These are phyloP conservation scores for Amphimallon solstitiale DNA, from an alignment of 2,888 invertebrate species.

Conservation along the genomic window DNA sequence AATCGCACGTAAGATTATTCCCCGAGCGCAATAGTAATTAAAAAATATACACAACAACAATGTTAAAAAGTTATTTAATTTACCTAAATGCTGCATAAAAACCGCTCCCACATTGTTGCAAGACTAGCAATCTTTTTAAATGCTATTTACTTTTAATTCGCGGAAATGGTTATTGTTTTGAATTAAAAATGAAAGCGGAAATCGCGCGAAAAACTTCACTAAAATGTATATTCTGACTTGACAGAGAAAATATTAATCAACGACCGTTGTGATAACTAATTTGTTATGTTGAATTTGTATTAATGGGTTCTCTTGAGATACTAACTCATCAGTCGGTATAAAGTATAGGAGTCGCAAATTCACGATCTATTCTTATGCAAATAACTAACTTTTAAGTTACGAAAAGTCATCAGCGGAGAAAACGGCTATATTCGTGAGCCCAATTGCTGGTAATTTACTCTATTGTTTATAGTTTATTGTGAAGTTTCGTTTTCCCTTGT, in stretches of 20 bases:
- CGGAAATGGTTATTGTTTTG: conserved; percentile 14
- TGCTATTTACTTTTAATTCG: conserved; percentile 24
- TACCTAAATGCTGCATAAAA: conserved; percentile 2
- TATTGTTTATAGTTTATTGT: conserved; percentile 6
- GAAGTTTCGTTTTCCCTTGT: neutral
- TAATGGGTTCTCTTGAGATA: conserved; percentile 9
- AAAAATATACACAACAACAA: neutral
- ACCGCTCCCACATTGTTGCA: neutral
- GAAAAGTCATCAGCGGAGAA: neutral
- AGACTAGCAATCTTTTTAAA: conserved; percentile 15
- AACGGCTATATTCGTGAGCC: neutral
- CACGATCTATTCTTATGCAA: conserved; percentile 5
- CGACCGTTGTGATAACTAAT: neutral
- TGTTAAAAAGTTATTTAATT: conserved; percentile 5
- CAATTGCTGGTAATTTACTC: neutral
- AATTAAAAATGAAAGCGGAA: neutral
- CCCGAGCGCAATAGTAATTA: neutral
- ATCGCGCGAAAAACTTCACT: neutral
- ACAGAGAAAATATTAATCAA: conserved; percentile 14
- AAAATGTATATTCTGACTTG: conserved; percentile 2
- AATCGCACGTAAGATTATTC: conserved; percentile 1
- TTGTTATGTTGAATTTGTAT: neutral
- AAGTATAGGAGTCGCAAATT: neutral
- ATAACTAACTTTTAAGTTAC: neutral
- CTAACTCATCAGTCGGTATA: neutral